A percentile compares a stretch with the other conserved stretches of the same genome.
phyloP scores from a whole-genome alignment of 92 coral and sea anemone species.

The Zoanthus sansibaricus region DNA sequence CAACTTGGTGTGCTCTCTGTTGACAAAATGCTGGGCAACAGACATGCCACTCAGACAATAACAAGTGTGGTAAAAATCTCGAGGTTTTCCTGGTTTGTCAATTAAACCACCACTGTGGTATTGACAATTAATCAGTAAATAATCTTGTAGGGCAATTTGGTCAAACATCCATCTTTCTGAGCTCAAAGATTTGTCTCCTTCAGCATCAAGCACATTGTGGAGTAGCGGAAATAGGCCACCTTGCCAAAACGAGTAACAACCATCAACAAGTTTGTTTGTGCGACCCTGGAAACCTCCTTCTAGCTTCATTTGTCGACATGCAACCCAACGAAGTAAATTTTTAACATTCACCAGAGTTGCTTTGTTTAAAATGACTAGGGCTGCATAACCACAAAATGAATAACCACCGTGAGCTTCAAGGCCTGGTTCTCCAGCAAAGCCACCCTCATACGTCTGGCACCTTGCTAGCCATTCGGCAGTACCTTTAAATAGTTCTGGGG shows the following conservation, averaged over 20 bases:
- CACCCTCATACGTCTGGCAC: slow-evolving; percentile 99
- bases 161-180: slow-evolving; percentile 96
- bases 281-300: slow-evolving; percentile 99
- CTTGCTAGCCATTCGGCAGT: slow-evolving; percentile 95
- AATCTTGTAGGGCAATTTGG: slow-evolving; percentile 91
- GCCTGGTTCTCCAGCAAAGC: slow-evolving; percentile 98
- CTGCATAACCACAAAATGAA: slow-evolving; percentile 96
- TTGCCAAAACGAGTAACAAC: slow-evolving; percentile 99
- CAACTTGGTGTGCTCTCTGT: slow-evolving; percentile 69
- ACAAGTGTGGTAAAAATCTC: slow-evolving; percentile 97
- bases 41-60: slow-evolving; percentile 97
- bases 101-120: slow-evolving; percentile 89
- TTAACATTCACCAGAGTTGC: slow-evolving; percentile 76
- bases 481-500: slow-evolving; percentile 87
- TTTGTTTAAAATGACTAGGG: slow-evolving; percentile 84
- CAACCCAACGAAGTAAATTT: slow-evolving; percentile 83
- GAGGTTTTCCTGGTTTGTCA: slow-evolving; percentile 97
- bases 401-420: slow-evolving; percentile 99
- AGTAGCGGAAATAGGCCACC: slow-evolving; percentile 96
- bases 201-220: slow-evolving; percentile 81
- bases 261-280: slow-evolving; percentile 97
- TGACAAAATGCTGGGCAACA: slow-evolving; percentile 92
- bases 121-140: slow-evolving; percentile 89
- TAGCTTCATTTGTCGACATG: slow-evolving; percentile 89
- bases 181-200: slow-evolving; percentile 71